phyloP scores from a whole-genome alignment of 2,113 vertebrate species.

The Passer montanus region DNA sequence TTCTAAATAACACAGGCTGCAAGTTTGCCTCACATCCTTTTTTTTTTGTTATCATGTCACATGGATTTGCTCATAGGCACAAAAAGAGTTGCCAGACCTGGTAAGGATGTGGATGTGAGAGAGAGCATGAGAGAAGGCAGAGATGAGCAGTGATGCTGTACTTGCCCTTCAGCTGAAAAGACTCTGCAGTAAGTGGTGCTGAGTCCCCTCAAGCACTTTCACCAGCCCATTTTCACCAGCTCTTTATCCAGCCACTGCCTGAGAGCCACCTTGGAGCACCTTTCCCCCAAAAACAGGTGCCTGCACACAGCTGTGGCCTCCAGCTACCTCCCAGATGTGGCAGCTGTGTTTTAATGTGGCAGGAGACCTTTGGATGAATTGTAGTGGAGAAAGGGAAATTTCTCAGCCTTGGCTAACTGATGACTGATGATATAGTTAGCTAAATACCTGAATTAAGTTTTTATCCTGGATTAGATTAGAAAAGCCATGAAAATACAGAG shows the following conservation, averaged over 20 bases:
- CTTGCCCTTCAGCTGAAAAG: background rate
- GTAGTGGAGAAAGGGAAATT: background rate
- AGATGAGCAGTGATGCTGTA: background rate
- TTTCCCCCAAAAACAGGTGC: background rate
- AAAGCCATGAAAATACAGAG: background rate
- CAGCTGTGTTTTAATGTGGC: accelerated
- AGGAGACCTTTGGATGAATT: background rate
- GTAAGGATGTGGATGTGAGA: background rate
- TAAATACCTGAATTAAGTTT: background rate
- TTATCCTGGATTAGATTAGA: background rate
- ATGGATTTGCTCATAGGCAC: background rate
- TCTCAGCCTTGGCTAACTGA: background rate
- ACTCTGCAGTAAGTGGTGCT: accelerated
- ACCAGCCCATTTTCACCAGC: accelerated
- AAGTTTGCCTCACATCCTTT: background rate
- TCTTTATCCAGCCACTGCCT: background rate
- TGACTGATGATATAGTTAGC: background rate
- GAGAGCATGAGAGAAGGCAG: background rate
- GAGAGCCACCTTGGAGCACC: background rate
- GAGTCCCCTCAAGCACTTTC: background rate
- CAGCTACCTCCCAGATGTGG: background rate
- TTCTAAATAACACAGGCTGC: background rate
- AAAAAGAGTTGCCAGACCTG: background rate
- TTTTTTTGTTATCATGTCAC: background rate
- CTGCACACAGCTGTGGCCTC: background rate